Evolutionary conservation across 2,888 invertebrate species (phyloP).

Genomic region (Laspeyria flexula): DNA sequence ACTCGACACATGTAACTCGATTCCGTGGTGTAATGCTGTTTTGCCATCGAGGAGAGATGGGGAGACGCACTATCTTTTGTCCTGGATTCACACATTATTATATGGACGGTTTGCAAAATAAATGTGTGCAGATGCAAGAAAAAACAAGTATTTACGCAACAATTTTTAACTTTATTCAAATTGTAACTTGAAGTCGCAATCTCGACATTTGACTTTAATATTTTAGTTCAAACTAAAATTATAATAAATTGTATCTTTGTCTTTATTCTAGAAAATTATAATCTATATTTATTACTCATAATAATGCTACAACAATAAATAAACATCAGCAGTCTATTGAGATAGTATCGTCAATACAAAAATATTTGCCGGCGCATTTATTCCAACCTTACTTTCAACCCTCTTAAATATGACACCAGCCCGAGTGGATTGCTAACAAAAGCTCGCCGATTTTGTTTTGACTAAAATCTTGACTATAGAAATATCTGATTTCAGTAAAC

Average conservation of each 20-base stretch:
- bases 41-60: conserved; percentile 51
- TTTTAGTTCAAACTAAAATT: too few species aligned
- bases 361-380: conserved; percentile 31
- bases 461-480: conserved; percentile 72
- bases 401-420: conserved; percentile 78
- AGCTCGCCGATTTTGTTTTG: conserved; percentile 83
- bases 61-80: conserved; percentile 64
- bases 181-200: too few species aligned
- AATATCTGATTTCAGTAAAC: conserved; percentile 75
- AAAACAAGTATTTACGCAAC: too few species aligned
- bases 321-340: too few species aligned
- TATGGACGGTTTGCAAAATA: conserved; percentile 45
- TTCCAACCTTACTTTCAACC: conserved; percentile 63
- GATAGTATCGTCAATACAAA: too few species aligned
- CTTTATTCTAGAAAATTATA: too few species aligned
- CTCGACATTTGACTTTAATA: too few species aligned
- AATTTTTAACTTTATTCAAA: too few species aligned
- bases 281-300: too few species aligned
- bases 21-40: conserved; percentile 67
- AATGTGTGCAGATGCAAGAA: neutral
- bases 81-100: conserved; percentile 55
- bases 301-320: too few species aligned
- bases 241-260: too few species aligned
- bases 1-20: conserved; percentile 68
- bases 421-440: conserved; percentile 81